Evolutionary conservation across 2,888 invertebrate genomes (phyloP), one percentile per base, ranked within the genome.

Genomic region (Mesoligia furuncula): DNA sequence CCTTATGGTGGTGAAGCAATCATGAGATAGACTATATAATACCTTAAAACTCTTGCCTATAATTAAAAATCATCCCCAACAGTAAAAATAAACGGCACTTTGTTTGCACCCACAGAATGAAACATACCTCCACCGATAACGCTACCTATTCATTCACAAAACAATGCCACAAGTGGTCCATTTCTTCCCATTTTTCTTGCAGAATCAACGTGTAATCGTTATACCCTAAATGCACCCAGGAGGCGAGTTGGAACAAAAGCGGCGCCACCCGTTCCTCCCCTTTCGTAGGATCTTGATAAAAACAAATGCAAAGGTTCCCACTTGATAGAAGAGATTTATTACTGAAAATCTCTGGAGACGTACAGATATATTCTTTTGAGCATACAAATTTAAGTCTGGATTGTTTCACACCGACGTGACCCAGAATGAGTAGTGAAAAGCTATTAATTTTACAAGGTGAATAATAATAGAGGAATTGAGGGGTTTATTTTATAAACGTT

Each of bases 321-420:
- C 88, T 90, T 91, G 94, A 93, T 94, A 92, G 91, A 88, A 90
- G 88, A 94, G 95, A 95, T 95, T 95, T 95, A 95, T 95, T 94
- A 89, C 94, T 89, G 80, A 78, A 90, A 93, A 92, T 92, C 94
- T 94, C 93, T 85, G 72, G 93, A 91, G 94, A 90, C 85, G 86
- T 88, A 89, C 90, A 90, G 91, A 94, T 94, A 93, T 93, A 93
- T 93, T 92, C 92, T 93, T 93, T 93, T 91, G 92, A 92, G 90
- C 88, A 90, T 90, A 89, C 88, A 90, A 89, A 91, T 90, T 90
- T 89, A 85, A 87, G 86, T 73, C 73, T 85, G 86, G 81, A 79
- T 71, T 76, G 66, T 80, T 72, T 92, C 73, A 90, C 89, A 91
- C 87, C 79, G 89, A 64, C 39, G 20, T 80, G 65, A 54, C 15